phyloP scores from a whole-genome alignment of 2,888 invertebrate species.

The Cremastinae sp. region DNA sequence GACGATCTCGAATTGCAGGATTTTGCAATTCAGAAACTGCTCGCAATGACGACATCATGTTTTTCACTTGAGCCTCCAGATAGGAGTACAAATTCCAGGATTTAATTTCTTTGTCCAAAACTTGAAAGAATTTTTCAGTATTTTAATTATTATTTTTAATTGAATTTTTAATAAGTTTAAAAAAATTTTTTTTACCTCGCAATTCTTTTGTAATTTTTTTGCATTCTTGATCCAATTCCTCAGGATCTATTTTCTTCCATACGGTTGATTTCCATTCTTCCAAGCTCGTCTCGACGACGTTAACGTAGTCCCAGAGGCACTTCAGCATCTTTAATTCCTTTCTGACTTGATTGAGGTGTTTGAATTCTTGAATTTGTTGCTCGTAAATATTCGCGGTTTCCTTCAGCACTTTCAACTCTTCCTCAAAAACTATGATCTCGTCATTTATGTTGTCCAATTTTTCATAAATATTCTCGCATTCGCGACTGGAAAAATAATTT shows the following conservation, averaged over 20 bases:
- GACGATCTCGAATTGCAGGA: constrained; percentile 94
- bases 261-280: constrained; percentile 96
- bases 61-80: constrained; percentile 91
- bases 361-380: constrained; percentile 91
- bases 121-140: no score
- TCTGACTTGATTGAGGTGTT: constrained; percentile 87
- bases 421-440: constrained; percentile 86
- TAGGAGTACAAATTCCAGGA: constrained; percentile 90
- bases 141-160: no score
- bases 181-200: constrained; percentile 80
- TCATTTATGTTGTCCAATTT: constrained; percentile 86
- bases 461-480: constrained; percentile 86
- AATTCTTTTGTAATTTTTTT: constrained; percentile 94
- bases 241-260: constrained; percentile 97
- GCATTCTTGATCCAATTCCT: constrained; percentile 96
- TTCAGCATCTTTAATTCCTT: constrained; percentile 89
- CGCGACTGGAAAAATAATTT: constrained; percentile 79
- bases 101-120: constrained; percentile 84
- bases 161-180: no score
- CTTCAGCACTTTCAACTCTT: constrained; percentile 84
- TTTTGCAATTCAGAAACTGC: constrained; percentile 97
- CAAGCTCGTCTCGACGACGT: constrained; percentile 89
- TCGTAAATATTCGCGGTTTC: constrained; percentile 92
- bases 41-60: constrained; percentile 94
- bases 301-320: constrained; percentile 94